Base-by-base conservation (phyloP, 2,888 invertebrate genomes). In the Lampropteryx suffumata region DNA sequence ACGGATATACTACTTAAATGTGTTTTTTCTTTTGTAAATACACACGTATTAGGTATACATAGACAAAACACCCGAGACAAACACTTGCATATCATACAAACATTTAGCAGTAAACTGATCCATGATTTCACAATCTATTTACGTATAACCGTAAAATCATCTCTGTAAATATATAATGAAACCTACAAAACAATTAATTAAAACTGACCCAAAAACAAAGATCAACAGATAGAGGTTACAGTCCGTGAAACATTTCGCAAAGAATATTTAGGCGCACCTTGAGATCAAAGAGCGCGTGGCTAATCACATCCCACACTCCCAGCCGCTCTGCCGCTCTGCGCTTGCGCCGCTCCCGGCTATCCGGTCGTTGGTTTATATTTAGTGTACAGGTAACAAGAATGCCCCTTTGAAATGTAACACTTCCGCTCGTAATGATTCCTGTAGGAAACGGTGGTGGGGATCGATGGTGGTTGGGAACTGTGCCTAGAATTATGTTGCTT, bases 371-470 rank as follows among this genome's bases (percentile, higher is more conserved):
- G 62, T 58, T 62, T 86, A 85, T 87, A 79, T 86, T 84, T 86
- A 84, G 82, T 74, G 68, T 64, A 85, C 89, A 89, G 89, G 89
- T 89, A 89, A 86, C 86, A 82, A 84, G 86, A 87, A 87, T 86
- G 84, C 83, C 71, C 76, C 88, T 89, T 88, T 88, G 88, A 88
- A 87, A 88, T 76, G 71, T 73, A 75, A 88, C 82, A 87, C 87
- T 89, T 89, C 88, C 88, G 88, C 80, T 82, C 84, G 76, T 84
- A 84, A 82, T 76, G 17, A 64, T 63, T 71, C 68, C 67, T 64
- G 21, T 8, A n/a, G 6, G 50, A 52, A 51, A 44, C 33, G 37
- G 53, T 40, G 6, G 27, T 10, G 8, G 12, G 10, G 28, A 0
- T 7, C 2, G 3, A 1, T 17, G 17, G 4, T 17, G 17, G 17